Percentiles rank a stretch among this genome's conserved stretches.
These are phyloP conservation scores for Cepaea nemoralis DNA, from an alignment of 1,140 invertebrate genomes.

Conservation along the genomic window DNA sequence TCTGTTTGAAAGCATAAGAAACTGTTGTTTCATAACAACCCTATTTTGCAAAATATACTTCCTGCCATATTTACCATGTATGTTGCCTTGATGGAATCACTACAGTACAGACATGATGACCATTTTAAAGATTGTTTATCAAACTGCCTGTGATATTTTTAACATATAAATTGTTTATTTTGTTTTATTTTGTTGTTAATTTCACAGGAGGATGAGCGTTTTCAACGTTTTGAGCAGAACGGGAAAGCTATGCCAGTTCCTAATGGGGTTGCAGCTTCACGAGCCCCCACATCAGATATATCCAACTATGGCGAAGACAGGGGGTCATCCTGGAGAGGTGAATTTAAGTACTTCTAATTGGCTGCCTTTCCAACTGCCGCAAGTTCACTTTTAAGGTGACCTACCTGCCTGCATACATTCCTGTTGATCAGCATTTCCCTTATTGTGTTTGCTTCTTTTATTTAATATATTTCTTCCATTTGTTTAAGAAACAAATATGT, in stretches of 20 bases:
- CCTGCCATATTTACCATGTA: no score
- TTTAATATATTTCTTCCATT: no score
- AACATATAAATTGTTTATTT: no score
- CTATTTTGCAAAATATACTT: no score
- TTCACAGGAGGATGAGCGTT: background rate
- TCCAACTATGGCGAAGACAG: background rate
- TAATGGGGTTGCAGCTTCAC: background rate
- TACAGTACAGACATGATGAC: no score
- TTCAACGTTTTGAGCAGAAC: background rate
- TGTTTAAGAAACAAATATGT: no score
- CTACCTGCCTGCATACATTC: background rate
- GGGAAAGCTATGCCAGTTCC: background rate
- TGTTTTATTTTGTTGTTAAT: no score
- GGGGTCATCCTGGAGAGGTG: constrained; percentile 16
- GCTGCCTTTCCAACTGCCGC: background rate
- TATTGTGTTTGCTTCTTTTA: background rate
- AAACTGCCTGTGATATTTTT: no score
- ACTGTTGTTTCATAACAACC: no score
- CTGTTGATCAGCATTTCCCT: background rate
- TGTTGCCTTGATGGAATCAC: no score
- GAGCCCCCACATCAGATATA: background rate
- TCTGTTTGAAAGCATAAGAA: no score
- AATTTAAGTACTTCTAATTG: constrained; percentile 21
- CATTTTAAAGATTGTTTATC: no score
- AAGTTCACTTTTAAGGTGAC: background rate